Conservation (phyloP, 2,888 invertebrate species). For the Lycophotia porphyrea region DNA sequence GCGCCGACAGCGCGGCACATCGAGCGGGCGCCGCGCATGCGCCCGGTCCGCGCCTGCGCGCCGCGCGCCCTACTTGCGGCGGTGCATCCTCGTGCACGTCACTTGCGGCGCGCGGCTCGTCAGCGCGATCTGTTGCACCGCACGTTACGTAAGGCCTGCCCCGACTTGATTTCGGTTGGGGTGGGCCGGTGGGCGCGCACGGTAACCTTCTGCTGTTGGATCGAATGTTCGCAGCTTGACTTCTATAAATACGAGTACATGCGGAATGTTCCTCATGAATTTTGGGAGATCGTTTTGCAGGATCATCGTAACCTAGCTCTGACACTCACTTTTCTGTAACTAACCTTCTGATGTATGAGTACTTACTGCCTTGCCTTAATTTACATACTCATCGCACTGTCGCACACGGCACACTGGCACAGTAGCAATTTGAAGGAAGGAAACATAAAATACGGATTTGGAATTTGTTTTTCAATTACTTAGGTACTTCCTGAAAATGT, state of each 20-base stretch:
- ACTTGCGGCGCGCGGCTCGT: background rate
- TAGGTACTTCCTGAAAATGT: no score
- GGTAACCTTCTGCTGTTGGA: conserved; percentile 34
- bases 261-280: conserved; percentile 1
- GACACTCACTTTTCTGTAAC: background rate
- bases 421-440: no score
- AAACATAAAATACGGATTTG: no score
- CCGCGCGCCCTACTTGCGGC: conserved; percentile 29
- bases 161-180: conserved; percentile 20
- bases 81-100: conserved; percentile 12
- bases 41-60: conserved; percentile 53
- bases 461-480: no score
- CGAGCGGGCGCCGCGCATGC: conserved; percentile 68
- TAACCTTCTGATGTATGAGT: background rate
- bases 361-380: no score
- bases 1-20: conserved; percentile 62
- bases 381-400: no score
- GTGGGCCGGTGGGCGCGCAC: conserved; percentile 23
- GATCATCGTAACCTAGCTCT: background rate
- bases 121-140: conserved; percentile 47
- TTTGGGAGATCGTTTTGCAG: background rate
- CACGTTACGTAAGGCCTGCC: conserved; percentile 34
- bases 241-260: conserved; percentile 23
- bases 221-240: conserved; percentile 49
- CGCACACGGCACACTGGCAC: no score